Base-by-base conservation (phyloP, 2,797 vertebrate genomes). In the Nothura maculosa region DNA sequence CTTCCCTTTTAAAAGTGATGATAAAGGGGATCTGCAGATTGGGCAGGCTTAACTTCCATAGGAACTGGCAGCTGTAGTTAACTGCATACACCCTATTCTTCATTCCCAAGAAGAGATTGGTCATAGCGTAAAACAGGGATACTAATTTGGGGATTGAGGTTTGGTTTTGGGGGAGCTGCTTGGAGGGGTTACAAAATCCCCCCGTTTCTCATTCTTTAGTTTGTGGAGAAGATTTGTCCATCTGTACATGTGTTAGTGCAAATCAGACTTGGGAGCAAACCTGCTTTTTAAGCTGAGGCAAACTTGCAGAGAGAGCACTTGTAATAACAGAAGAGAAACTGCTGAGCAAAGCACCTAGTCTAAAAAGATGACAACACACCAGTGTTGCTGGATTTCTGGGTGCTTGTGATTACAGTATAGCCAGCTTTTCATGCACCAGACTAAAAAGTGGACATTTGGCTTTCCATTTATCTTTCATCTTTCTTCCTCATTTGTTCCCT, bases 281-380 rank as follows among this genome's bases (percentile, higher is more conserved):
- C 78, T 85, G 72, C 80, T 87, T 25, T 87, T 61, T 76, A 73
- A 84, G 66, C 63, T 63, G 32, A 42, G 61, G 77, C 54, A 34
- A 79, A 57, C 87, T 63, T 95, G 87, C 80, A 78, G 84, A 91
- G 74, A 42, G 54, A 78, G 85, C 38, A 61, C 61, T 85, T 85
- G 66, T 91, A 95, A 85, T 77, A 77, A 84, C 92, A 83, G 30
- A 62, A 34, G 32, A n/a, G 38, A 18, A 58, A 36, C 67, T 62
- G 32, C 34, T 38, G 24, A 54, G 68, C 19, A 38, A 28, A 58
- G 24, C 19, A 21, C 40, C 27, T 30, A 55, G 20, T 40, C 61
- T 38, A 42, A 20, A 38, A 55, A 17, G 38, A 8, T 10, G 16
- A 68, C 24, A 47, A 25, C 12, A 9, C 19, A 34, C 21, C 6